Base-by-base conservation (phyloP, 2,113 vertebrate species). In the Galbula dea region DNA sequence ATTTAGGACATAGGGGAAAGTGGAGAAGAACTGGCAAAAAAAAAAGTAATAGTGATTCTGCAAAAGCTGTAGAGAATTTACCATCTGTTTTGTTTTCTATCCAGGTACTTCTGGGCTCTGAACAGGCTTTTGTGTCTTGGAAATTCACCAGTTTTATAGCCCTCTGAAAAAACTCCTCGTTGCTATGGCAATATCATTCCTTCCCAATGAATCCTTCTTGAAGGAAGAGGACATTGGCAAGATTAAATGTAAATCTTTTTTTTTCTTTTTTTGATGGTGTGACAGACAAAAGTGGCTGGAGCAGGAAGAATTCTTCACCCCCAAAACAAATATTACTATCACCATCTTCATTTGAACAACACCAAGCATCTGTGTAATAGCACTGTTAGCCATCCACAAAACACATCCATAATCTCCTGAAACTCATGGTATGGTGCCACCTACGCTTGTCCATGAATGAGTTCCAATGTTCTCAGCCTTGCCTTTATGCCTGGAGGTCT, bases 51-150 rank as follows among this genome's bases (percentile, higher is more conserved):
- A n/a, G n/a, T 45, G n/a, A 85, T 83, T 84, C 68, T 32, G 71
- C 41, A 71, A 88, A 96, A 96, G 83, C 86, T 94, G 63, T 41
- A 19, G 73, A 96, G 87, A 97, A 86, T 96, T 98, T 97, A 98
- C 98, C 98, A 97, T 98, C 97, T 97, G 98, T 98, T 97, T 98
- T 98, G 93, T 93, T 98, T 97, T 98, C 97, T 85, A 95, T 97
- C 98, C 98, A 98, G 96, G 97, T 97, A 96, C 83, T 98, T 95
- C 98, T 98, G 95, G 95, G 95, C 93, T 98, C 94, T 22, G 95
- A 97, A 83, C 95, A 97, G 95, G 97, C 79, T 88, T 97, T 94
- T 88, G 95, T 91, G 94, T 98, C 95, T 96, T 97, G 97, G 97
- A 98, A 98, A 98, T 97, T 85, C 97, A 98, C 97, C 96, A 97